These are phyloP conservation scores for Poeciliopsis presidionis DNA, from an alignment of 2,797 vertebrate species.

Conservation along the genomic window DNA sequence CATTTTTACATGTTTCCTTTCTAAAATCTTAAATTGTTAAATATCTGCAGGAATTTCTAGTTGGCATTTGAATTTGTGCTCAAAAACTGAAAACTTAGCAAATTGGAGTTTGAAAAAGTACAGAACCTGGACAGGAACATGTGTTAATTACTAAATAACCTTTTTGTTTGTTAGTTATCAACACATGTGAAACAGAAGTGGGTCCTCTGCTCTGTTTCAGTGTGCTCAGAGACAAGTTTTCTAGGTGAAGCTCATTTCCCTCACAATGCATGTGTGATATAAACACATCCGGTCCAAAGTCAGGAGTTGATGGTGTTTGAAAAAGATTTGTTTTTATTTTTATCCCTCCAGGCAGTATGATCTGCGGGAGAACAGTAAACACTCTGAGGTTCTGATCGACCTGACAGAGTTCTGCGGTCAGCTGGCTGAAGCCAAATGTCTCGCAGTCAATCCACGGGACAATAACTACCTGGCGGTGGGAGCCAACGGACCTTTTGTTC, in stretches of 20 bases:
- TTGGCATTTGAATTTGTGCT: background rate
- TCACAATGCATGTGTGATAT: background rate
- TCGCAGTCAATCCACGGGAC: slow-evolving; percentile 95
- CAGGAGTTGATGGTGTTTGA: background rate
- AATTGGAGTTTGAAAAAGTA: background rate
- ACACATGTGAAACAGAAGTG: background rate
- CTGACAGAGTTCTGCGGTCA: slow-evolving; percentile 97
- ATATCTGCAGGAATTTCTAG: background rate
- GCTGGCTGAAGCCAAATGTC: slow-evolving; percentile 97
- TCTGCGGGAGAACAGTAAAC: slow-evolving; percentile 95
- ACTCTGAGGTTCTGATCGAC: slow-evolving; percentile 95
- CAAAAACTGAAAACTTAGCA: background rate
- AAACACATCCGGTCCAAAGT: background rate
- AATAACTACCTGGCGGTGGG: slow-evolving; percentile 98
- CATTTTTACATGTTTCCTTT: background rate
- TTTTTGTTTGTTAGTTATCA: background rate
- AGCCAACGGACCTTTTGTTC: slow-evolving; percentile 94
- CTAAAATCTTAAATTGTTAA: background rate
- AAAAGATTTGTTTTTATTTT: background rate
- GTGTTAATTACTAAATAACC: background rate
- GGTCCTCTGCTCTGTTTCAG: background rate
- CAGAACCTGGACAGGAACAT: background rate
- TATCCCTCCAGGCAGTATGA: slow-evolving; percentile 89
- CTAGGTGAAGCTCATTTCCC: background rate
- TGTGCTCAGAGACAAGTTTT: background rate